Evolutionary conservation across 2,888 invertebrate species (phyloP).

Genomic region (Heliconius sara): DNA sequence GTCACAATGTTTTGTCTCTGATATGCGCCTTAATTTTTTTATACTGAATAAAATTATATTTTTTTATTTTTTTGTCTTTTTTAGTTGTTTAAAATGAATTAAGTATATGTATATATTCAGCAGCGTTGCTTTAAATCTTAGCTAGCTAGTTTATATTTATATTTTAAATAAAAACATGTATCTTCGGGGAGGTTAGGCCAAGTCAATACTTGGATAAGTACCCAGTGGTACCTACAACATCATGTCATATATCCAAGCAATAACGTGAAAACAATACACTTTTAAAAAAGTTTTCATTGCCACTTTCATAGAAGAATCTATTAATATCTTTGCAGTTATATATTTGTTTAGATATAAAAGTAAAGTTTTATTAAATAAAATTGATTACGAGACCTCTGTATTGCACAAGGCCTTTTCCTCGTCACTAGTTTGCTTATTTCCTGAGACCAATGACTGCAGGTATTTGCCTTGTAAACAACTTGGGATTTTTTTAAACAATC

Average conservation of each 20-base stretch:
- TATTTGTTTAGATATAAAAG: too few species aligned
- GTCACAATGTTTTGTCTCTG: not conserved
- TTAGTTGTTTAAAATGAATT: not conserved
- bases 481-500: not conserved
- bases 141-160: not conserved
- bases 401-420: constrained; percentile 37
- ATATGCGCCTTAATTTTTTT: not conserved
- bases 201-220: not conserved
- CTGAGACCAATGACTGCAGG: constrained; percentile 29
- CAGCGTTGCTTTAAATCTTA: not conserved
- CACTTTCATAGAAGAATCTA: too few species aligned
- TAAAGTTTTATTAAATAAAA: too few species aligned
- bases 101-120: not conserved
- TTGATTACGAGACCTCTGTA: not conserved
- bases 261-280: too few species aligned
- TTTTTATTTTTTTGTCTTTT: not conserved
- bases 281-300: too few species aligned
- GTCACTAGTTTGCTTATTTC: constrained; percentile 33
- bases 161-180: not conserved
- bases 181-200: not conserved
- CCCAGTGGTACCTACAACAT: too few species aligned
- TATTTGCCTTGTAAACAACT: constrained; percentile 2
- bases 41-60: not conserved
- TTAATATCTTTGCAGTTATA: too few species aligned
- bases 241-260: too few species aligned